Evolutionary conservation across 2,113 vertebrate species (phyloP).

Genomic region (Donacobius atricapilla): DNA sequence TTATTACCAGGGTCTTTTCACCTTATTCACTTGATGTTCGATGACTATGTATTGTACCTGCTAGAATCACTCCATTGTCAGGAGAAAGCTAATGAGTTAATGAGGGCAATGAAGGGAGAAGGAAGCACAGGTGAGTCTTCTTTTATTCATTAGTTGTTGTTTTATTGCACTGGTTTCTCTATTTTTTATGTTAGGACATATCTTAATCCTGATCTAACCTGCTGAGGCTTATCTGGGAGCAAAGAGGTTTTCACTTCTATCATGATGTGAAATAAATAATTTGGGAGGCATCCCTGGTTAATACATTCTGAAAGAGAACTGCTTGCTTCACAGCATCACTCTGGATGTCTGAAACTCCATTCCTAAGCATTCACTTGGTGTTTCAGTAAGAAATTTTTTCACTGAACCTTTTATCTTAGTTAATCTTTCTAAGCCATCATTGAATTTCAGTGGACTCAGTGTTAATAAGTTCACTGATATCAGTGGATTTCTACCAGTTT

Average conservation of each 20-base stretch:
- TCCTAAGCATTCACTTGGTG: not conserved
- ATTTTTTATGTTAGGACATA: not conserved
- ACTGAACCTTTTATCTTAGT: not conserved
- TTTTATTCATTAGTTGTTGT: not conserved
- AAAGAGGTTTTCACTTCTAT: not conserved
- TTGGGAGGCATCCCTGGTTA: not conserved
- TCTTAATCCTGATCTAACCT: not conserved
- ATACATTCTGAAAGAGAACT: not conserved
- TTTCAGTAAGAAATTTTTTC: not conserved
- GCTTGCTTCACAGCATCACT: not conserved
- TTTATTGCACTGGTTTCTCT: not conserved
- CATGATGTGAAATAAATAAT: not conserved
- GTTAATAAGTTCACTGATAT: not conserved
- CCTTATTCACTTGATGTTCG: conserved; percentile 98
- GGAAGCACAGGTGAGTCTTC: conserved; percentile 82
- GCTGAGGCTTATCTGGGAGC: not conserved
- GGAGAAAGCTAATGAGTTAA: conserved; percentile 93
- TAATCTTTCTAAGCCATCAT: not conserved
- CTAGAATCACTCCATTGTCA: conserved; percentile 97
- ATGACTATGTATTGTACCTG: conserved; percentile 97
- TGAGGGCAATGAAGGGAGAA: conserved; percentile 95
- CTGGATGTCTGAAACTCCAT: not conserved
- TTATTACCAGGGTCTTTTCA: conserved; percentile 90
- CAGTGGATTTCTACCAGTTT: not conserved
- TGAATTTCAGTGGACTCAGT: not conserved